Evolutionary conservation across 2,797 vertebrate species (phyloP).

Genomic region (Trachurus trachurus): DNA sequence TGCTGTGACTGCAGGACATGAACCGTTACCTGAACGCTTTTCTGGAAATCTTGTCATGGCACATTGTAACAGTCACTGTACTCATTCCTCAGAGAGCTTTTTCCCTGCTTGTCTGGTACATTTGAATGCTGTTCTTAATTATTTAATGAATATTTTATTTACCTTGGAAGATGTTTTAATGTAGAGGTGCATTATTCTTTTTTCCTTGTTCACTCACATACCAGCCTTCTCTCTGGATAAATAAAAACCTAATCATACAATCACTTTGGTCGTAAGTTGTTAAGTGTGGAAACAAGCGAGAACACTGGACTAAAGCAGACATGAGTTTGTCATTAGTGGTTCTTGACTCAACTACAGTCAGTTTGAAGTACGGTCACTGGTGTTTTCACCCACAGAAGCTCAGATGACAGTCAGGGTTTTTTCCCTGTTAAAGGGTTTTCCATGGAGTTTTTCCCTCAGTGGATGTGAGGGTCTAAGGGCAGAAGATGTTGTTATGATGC

Average conservation of each 20-base stretch:
- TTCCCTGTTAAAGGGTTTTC: no score
- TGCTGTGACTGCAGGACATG: conserved; percentile 84
- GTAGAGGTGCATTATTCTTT: conserved; percentile 86
- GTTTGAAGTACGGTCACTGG: no score
- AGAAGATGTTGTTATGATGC: no score
- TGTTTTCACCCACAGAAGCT: no score
- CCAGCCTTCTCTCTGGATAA: conserved; percentile 89
- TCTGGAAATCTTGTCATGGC: conserved; percentile 75
- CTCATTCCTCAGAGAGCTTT: conserved; percentile 88
- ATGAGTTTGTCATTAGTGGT: no score
- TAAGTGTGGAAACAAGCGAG: neutral
- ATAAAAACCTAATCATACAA: conserved; percentile 88
- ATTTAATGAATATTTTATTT: conserved; percentile 92
- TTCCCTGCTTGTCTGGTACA: conserved; percentile 94
- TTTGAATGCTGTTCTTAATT: conserved; percentile 95
- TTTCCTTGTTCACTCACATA: conserved; percentile 85
- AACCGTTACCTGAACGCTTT: conserved; percentile 61
- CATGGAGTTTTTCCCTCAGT: no score
- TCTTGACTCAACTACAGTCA: no score
- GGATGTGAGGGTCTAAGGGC: no score
- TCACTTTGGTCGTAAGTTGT: neutral
- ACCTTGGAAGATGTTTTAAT: conserved; percentile 88
- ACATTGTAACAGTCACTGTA: conserved; percentile 94
- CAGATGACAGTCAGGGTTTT: no score
- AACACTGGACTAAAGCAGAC: no score